Evolutionary conservation across 1,140 invertebrate genomes (phyloP).

Genomic region (Zaprionus taronus): DNA sequence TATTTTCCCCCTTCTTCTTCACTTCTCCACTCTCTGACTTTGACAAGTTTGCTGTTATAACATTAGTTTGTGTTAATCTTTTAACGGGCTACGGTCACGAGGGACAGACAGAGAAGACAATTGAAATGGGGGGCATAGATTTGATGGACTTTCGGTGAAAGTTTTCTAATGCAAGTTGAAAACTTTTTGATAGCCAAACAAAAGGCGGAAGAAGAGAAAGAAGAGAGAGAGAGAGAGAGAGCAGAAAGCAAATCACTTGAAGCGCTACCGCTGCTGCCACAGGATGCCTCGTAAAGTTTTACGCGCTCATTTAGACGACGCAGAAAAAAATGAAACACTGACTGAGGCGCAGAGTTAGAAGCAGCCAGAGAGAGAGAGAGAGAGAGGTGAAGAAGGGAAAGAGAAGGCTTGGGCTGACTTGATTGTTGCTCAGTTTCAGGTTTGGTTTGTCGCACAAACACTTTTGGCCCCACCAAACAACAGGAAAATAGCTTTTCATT

Average conservation of each 20-base stretch:
- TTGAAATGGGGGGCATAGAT: conserved; percentile 55
- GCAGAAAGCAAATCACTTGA: conserved; percentile 73
- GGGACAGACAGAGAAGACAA: conserved; percentile 36
- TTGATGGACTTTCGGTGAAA: conserved; percentile 56
- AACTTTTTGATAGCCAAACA: conserved; percentile 75
- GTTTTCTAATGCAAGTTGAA: conserved; percentile 75
- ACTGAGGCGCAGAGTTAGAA: neutral
- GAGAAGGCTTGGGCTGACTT: conserved; percentile 10
- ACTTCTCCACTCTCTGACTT: conserved; percentile 71
- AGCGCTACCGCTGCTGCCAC: conserved; percentile 50
- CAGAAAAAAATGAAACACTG: conserved; percentile 21
- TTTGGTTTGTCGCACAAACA: conserved; percentile 64
- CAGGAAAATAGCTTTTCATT: conserved; percentile 77
- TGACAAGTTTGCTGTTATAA: conserved; percentile 76
- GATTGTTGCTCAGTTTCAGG: conserved; percentile 46
- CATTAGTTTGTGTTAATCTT: conserved; percentile 76
- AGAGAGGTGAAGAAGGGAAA: no score
- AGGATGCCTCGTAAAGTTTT: conserved; percentile 78
- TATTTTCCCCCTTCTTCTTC: neutral
- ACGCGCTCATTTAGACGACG: conserved; percentile 66
- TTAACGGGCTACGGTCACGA: conserved; percentile 59
- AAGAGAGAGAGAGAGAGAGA: neutral
- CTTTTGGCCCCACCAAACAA: conserved; percentile 47
- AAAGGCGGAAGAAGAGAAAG: conserved; percentile 12
- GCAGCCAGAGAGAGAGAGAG: neutral